Evolutionary conservation across 2,888 invertebrate genomes (phyloP), one percentile per base, ranked within the genome.

Genomic region (Agriotes lineatus): DNA sequence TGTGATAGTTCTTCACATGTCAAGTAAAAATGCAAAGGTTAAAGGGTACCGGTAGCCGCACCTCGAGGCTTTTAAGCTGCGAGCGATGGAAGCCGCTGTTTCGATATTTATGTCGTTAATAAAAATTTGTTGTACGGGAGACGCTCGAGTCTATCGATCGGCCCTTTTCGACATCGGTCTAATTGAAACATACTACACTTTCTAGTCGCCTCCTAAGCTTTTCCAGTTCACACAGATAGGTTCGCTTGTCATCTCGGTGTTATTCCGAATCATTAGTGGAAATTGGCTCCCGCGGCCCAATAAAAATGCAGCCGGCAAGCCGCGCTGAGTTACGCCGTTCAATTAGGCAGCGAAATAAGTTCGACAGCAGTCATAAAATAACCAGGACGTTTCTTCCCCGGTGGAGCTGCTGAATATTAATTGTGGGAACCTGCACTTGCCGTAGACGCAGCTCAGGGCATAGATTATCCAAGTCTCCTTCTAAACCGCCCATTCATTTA

Each of bases 31-130:
- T 25, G 12, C 16, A 39, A 39, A 56, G 56, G 56, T 56, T 20
- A 56, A 56, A 56, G 56, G 12, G 19, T 39, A 22, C 20, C 54
- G 12, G 12, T 33, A 19, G 33, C 54, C 35, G 33, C 39, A 39
- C 56, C 56, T 22, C 12, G 25, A 22, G 20, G 56, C 39, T 35
- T 39, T 56, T 39, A 39, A 35, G 56, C 12, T 39, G 20, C 37
- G 39, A 19, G 37, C 39, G 19, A 1, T 39, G 56, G 39, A 56
- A 56, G 22, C 20, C 14, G 22, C 37, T 39, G 35, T 9, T 30
- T 14, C 44, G 18, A 59, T 59, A 44, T 59, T 59, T 42, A 33
- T 45, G 44, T 22, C 44, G n/a, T 33, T 59, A 59, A 59, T 59
- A 59, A 59, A 45, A 59, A 59, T 59, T 59, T 42, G 59, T 59